Conservation (phyloP, 2,888 invertebrate species). For the Lottia scabra region DNA sequence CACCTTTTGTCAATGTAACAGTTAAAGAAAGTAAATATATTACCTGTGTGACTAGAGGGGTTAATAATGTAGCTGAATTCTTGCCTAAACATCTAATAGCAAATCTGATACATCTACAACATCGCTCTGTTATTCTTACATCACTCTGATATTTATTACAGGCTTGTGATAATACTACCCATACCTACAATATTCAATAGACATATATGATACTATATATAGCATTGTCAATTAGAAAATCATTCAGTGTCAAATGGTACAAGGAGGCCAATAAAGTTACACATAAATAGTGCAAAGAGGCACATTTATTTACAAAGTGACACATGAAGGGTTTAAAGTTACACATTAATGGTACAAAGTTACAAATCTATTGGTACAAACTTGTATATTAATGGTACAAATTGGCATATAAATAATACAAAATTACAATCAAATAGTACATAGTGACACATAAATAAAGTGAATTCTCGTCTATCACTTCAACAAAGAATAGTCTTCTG, state of each 20-base stretch:
- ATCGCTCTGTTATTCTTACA: slow-evolving; percentile 89
- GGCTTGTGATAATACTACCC: slow-evolving; percentile 85
- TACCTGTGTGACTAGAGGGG: slow-evolving; percentile 85
- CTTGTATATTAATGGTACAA: not conserved
- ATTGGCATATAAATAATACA: not conserved
- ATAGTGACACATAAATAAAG: not conserved
- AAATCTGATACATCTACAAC: slow-evolving; percentile 90
- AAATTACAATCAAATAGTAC: not conserved
- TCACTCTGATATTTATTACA: slow-evolving; percentile 86
- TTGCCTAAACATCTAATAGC: slow-evolving; percentile 87
- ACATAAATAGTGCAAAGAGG: not conserved
- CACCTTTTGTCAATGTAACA: too few species aligned
- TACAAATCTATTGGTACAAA: too few species aligned
- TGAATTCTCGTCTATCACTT: too few species aligned
- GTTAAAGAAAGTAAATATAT: slow-evolving; percentile 11
- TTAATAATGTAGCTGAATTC: slow-evolving; percentile 81
- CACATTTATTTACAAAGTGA: not conserved
- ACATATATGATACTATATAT: too few species aligned
- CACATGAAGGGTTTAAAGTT: not conserved
- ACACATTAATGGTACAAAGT: not conserved
- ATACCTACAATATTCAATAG: slow-evolving; percentile 74
- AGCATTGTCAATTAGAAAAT: too few species aligned
- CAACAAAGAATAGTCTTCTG: too few species aligned
- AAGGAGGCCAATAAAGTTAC: too few species aligned
- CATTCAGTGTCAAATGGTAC: too few species aligned